Percentiles rank a stretch among this genome's conserved stretches.
Evolutionary conservation across 2,888 invertebrate genomes (phyloP).

Genomic region (Cheilosia urbana): DNA sequence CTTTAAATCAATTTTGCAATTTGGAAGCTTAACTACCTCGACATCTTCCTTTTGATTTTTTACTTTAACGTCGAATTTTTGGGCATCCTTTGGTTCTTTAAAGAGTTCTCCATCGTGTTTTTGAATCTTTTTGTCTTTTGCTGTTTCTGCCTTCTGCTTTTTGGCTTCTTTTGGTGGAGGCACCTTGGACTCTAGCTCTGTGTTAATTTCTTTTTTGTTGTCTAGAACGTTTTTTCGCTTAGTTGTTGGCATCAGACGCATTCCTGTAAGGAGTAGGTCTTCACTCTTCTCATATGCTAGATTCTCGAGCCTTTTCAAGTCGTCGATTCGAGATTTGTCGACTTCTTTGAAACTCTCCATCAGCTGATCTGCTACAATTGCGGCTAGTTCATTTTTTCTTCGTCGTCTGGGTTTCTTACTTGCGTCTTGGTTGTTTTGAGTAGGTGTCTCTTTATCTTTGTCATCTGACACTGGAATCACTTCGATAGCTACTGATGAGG

Average conservation of each 20-base stretch:
- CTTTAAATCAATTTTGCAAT: slow-evolving; percentile 32
- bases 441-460: slow-evolving; percentile 2
- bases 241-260: slow-evolving; percentile 83
- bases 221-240: slow-evolving; percentile 79
- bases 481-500: neutral
- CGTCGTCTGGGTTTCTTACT: slow-evolving; percentile 80
- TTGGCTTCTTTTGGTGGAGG: slow-evolving; percentile 50
- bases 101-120: slow-evolving; percentile 29
- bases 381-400: slow-evolving; percentile 83
- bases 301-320: slow-evolving; percentile 83
- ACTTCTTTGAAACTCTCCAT: slow-evolving; percentile 83
- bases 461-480: neutral
- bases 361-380: slow-evolving; percentile 83
- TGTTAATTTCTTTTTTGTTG: slow-evolving; percentile 67
- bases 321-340: slow-evolving; percentile 83
- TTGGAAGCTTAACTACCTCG: slow-evolving; percentile 7
- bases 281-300: slow-evolving; percentile 83
- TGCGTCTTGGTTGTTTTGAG: slow-evolving; percentile 68
- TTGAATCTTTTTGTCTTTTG: slow-evolving; percentile 68
- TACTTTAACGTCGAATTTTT: slow-evolving; percentile 44
- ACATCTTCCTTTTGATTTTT: slow-evolving; percentile 53
- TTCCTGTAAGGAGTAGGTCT: slow-evolving; percentile 82
- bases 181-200: slow-evolving; percentile 39
- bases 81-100: slow-evolving; percentile 38
- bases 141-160: slow-evolving; percentile 76